These are phyloP conservation scores for Sceloporus undulatus DNA, from an alignment of 2,113 vertebrate species.

Conservation along the genomic window DNA sequence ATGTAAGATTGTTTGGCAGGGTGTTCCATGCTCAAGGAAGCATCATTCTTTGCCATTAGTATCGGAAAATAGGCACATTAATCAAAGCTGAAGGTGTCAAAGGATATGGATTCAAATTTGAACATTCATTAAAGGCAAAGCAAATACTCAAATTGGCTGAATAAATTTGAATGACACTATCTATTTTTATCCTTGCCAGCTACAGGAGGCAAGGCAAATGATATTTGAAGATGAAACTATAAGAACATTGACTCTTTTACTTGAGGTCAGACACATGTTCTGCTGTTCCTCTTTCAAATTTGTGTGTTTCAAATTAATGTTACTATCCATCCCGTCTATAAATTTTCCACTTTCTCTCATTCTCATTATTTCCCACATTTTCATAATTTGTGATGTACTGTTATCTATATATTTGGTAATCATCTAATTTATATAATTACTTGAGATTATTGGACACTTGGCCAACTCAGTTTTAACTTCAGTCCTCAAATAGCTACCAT, in stretches of 20 bases:
- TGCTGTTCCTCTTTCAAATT: not conserved
- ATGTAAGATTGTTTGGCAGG: not conserved
- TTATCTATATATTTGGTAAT: no score
- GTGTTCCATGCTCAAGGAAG: not conserved
- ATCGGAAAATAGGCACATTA: not conserved
- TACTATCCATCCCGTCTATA: not conserved
- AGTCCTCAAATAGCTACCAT: no score
- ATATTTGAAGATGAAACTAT: not conserved
- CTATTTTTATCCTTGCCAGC: not conserved
- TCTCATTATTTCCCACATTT: not conserved
- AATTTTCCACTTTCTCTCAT: not conserved
- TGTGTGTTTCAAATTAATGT: constrained; percentile 9
- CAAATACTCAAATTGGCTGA: not conserved
- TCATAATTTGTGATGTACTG: not conserved
- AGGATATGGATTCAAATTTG: not conserved
- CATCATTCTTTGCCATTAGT: not conserved
- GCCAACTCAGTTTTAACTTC: no score
- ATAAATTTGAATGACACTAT: not conserved
- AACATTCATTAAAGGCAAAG: not conserved
- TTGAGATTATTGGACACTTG: no score
- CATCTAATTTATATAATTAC: no score
- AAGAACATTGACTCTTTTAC: not conserved
- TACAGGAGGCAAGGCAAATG: not conserved
- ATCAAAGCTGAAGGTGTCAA: not conserved
- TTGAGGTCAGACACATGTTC: not conserved